A percentile compares a stretch with the other conserved stretches of the same genome.
phyloP scores from a whole-genome alignment of 2,113 vertebrate genomes.

The Vimba vimba region DNA sequence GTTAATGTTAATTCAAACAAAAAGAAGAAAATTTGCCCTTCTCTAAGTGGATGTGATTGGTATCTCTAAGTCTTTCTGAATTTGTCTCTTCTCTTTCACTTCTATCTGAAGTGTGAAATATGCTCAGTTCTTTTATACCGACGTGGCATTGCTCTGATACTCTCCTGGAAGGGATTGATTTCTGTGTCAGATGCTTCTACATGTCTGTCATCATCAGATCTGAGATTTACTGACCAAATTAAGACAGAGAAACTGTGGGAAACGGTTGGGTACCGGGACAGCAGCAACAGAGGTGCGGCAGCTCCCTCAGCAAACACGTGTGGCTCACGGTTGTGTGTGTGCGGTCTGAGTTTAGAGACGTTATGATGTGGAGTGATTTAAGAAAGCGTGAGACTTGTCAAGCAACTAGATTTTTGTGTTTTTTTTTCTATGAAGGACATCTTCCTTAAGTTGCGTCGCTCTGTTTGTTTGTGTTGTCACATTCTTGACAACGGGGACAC shows the following conservation, averaged over 20 bases:
- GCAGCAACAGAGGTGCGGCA: constrained; percentile 55
- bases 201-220: constrained; percentile 50
- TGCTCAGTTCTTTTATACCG: constrained; percentile 25
- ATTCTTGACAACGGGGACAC: neutral
- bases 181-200: constrained; percentile 34
- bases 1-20: neutral
- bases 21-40: neutral
- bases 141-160: constrained; percentile 39
- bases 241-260: constrained; percentile 58
- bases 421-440: neutral
- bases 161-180: constrained; percentile 37
- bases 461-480: neutral
- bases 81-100: constrained; percentile 38
- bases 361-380: constrained; percentile 63
- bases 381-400: constrained; percentile 59
- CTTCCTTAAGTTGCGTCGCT: no score
- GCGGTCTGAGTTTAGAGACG: constrained; percentile 68
- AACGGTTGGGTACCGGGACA: constrained; percentile 61
- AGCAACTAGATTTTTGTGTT: constrained; percentile 59
- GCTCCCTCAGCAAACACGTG: constrained; percentile 46
- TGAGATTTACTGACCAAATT: constrained; percentile 74
- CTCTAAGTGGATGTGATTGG: constrained; percentile 45
- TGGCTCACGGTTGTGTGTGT: constrained; percentile 44
- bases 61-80: constrained; percentile 23
- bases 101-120: constrained; percentile 35